A percentile compares a stretch with the other conserved stretches of the same genome.
These are phyloP conservation scores for Petrolisthes cinctipes DNA, from an alignment of 2,888 invertebrate genomes.

Conservation along the genomic window DNA sequence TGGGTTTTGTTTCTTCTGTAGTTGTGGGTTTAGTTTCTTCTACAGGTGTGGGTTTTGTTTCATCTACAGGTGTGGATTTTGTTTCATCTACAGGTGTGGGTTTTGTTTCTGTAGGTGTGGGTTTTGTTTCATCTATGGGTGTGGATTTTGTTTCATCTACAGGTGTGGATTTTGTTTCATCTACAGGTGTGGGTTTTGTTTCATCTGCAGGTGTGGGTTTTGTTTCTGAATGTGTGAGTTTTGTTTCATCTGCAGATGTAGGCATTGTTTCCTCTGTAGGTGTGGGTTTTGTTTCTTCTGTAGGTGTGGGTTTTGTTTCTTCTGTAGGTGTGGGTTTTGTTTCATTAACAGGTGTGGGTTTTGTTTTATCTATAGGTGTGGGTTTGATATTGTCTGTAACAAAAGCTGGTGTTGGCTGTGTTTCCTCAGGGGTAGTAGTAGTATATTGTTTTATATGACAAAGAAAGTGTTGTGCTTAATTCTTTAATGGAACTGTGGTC, in stretches of 20 bases:
- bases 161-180: background rate
- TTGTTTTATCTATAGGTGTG: background rate
- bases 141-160: background rate
- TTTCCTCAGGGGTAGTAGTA: no score
- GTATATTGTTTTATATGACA: background rate
- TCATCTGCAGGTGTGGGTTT: conserved; percentile 3
- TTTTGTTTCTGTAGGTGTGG: no score
- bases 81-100: no score
- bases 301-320: conserved; percentile 11
- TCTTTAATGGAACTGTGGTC: no score
- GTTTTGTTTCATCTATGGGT: background rate
- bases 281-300: background rate
- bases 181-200: conserved; percentile 2
- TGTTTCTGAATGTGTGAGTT: background rate
- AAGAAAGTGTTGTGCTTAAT: no score
- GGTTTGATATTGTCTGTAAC: background rate
- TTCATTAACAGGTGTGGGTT: background rate
- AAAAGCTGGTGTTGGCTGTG: background rate
- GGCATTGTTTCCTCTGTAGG: conserved; percentile 2
- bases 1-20: no score
- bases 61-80: no score
- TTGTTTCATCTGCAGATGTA: background rate
- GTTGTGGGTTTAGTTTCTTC: no score
- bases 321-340: background rate
- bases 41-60: no score